Percentiles rank a stretch among this genome's conserved stretches.
phyloP scores from a whole-genome alignment of 2,888 invertebrate species.

The Coremacera marginata region DNA sequence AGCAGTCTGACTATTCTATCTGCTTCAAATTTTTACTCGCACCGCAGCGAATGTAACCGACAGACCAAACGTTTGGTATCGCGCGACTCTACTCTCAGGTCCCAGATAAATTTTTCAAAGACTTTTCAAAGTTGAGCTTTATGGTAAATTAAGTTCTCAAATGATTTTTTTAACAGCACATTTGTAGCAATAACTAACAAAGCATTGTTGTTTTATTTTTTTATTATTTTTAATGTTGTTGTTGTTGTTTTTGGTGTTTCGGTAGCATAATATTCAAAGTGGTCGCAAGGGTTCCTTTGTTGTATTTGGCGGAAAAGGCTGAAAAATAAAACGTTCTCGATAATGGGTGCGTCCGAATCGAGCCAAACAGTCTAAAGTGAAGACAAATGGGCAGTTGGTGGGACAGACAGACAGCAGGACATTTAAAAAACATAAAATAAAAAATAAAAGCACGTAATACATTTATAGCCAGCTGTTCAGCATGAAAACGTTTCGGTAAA shows the following conservation, averaged over 20 bases:
- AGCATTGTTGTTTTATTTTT: neutral
- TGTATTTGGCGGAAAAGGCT: neutral
- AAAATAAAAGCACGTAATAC: too few species aligned
- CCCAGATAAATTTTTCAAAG: too few species aligned
- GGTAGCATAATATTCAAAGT: neutral
- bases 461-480: neutral
- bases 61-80: neutral
- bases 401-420: neutral
- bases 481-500: neutral
- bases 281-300: neutral
- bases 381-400: neutral
- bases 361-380: neutral
- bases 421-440: too few species aligned
- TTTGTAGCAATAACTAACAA: conserved; percentile 18
- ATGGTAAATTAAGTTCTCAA: conserved; percentile 61
- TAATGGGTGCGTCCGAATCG: neutral
- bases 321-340: neutral
- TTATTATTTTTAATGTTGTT: conserved; percentile 2
- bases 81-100: conserved; percentile 9
- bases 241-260: neutral
- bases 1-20: neutral
- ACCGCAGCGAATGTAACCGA: conserved; percentile 37
- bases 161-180: conserved; percentile 53
- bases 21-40: neutral
- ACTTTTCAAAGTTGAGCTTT: conserved; percentile 47